A percentile compares a stretch with the other conserved stretches of the same genome.
Evolutionary conservation across 2,888 invertebrate species (phyloP).

Genomic region (Trichogramma evanescens): DNA sequence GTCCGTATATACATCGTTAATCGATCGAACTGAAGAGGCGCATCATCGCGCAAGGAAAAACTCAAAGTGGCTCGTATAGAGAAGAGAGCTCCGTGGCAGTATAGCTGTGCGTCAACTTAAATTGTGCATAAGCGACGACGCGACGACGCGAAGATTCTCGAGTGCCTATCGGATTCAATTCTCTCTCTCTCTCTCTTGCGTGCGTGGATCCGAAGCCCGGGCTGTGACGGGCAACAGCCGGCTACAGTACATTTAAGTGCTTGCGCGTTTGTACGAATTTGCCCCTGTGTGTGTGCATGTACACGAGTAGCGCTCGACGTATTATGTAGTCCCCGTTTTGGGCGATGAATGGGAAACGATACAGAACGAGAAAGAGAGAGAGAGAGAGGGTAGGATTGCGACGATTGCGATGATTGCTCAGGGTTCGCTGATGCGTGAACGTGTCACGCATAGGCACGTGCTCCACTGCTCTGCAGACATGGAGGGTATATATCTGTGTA

Average conservation of each 20-base stretch:
- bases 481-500: constrained; percentile 20
- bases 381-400: constrained; percentile 20
- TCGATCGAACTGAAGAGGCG: no score
- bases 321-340: no score
- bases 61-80: no score
- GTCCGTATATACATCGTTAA: no score
- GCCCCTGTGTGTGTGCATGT: no score
- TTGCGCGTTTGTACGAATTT: no score
- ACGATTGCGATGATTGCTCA: no score
- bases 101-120: no score
- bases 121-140: no score
- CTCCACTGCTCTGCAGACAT: constrained; percentile 45
- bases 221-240: background rate
- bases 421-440: constrained; percentile 25
- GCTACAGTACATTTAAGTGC: background rate
- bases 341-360: constrained; percentile 28
- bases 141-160: background rate
- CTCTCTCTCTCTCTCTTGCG: background rate
- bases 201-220: background rate
- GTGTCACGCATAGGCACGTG: constrained; percentile 32
- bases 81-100: no score
- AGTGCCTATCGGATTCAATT: constrained; percentile 10
- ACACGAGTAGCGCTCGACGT: no score
- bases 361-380: constrained; percentile 19
- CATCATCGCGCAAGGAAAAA: no score